phyloP scores from a whole-genome alignment of 2,888 invertebrate species.

The Dorcus parallelipipedus region DNA sequence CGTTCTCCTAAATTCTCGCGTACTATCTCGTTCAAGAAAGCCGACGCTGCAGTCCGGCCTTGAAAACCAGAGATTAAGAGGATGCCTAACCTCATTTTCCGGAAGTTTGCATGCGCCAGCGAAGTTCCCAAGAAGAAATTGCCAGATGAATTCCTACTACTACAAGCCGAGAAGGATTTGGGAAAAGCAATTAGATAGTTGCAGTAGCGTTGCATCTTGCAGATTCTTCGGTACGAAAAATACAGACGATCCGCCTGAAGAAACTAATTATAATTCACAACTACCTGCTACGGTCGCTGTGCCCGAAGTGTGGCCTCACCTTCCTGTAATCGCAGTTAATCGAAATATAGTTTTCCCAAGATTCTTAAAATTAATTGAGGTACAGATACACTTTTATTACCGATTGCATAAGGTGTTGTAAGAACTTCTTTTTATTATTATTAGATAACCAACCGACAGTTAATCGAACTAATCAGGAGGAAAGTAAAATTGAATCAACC shows the following conservation, averaged over 20 bases:
- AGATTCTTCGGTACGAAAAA: constrained; percentile 12
- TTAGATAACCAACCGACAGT: constrained; percentile 77
- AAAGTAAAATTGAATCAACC: constrained; percentile 96
- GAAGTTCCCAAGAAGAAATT: not conserved
- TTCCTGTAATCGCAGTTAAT: constrained; percentile 91
- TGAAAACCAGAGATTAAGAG: constrained; percentile 1
- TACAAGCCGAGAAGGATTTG: not conserved
- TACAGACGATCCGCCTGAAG: constrained; percentile 35
- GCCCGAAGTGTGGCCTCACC: constrained; percentile 94
- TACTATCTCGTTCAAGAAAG: constrained; percentile 5
- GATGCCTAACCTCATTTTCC: constrained; percentile 23
- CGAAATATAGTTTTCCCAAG: constrained; percentile 96
- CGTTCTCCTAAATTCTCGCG: constrained; percentile 9
- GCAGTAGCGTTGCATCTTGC: constrained; percentile 1
- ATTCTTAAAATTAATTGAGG: constrained; percentile 96
- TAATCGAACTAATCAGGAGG: constrained; percentile 85
- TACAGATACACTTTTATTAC: constrained; percentile 37
- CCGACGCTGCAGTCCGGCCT: not conserved
- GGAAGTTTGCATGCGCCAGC: constrained; percentile 14
- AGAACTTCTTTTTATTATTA: constrained; percentile 28
- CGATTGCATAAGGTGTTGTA: not conserved
- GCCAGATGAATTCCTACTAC: not conserved
- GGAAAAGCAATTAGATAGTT: not conserved
- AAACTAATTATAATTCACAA: constrained; percentile 52
- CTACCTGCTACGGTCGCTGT: constrained; percentile 88